Percentiles rank a stretch among this genome's conserved stretches.
Evolutionary conservation across 2,113 vertebrate genomes (phyloP).

Genomic region (Alligator sinensis): DNA sequence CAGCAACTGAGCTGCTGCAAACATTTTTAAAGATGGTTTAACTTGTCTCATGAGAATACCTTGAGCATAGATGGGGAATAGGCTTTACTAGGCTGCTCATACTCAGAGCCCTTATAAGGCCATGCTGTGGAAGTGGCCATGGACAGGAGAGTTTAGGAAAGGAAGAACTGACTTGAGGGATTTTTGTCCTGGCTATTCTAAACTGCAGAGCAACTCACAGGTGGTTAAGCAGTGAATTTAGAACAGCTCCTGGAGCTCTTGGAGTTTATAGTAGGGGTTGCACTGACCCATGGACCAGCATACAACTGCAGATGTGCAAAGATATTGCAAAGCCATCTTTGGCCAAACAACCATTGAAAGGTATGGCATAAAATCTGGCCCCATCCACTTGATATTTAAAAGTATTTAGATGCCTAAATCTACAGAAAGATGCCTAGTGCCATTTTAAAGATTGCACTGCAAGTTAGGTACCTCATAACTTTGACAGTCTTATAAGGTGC

Average conservation of each 20-base stretch:
- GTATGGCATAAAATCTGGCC: not conserved
- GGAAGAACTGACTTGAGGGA: not conserved
- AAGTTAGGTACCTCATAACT: not conserved
- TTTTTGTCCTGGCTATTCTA: not conserved
- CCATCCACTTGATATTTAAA: not conserved
- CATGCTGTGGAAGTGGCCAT: rapidly evolving
- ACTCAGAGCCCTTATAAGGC: rapidly evolving
- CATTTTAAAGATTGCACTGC: not conserved
- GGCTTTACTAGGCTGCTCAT: not conserved
- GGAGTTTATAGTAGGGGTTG: not conserved
- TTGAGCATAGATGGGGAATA: rapidly evolving
- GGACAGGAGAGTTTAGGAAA: not conserved
- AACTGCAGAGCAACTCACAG: not conserved
- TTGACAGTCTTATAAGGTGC: not conserved
- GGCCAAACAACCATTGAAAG: not conserved
- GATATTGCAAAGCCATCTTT: not conserved
- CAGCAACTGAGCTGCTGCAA: not conserved
- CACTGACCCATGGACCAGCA: not conserved
- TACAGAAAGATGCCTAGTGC: not conserved
- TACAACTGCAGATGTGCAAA: not conserved
- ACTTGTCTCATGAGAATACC: not conserved
- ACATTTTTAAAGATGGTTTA: not conserved
- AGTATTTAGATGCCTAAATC: not conserved
- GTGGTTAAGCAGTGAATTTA: not conserved
- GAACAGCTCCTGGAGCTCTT: not conserved